Evolutionary conservation across 1,140 invertebrate species (phyloP).

Genomic region (Diorhabda sublineata): DNA sequence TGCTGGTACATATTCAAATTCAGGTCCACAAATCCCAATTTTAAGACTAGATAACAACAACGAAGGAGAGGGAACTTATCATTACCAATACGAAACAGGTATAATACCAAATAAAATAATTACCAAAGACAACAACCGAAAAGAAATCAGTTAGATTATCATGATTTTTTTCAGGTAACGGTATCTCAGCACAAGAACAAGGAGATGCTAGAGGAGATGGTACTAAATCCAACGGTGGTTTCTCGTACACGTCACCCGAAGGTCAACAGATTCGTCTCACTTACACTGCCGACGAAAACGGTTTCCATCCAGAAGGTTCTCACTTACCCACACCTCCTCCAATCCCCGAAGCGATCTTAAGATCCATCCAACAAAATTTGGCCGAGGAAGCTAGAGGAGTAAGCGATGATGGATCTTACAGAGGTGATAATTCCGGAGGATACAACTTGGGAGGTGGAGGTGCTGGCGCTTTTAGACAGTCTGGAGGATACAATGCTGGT

Average conservation of each 20-base stretch:
- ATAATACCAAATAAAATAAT: conserved; percentile 6
- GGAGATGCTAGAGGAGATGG: conserved; percentile 40
- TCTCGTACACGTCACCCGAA: conserved; percentile 55
- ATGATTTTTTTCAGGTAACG: background rate
- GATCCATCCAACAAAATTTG: conserved; percentile 48
- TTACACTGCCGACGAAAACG: conserved; percentile 57
- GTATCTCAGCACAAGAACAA: conserved; percentile 33
- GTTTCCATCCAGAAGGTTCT: conserved; percentile 50
- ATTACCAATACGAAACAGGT: conserved; percentile 39
- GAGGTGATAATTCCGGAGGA: conserved; percentile 36
- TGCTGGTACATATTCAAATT: conserved; percentile 19
- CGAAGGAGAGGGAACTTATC: conserved; percentile 30
- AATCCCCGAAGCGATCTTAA: conserved; percentile 49
- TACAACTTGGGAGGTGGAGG: background rate
- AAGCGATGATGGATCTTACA: conserved; percentile 30
- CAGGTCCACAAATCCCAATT: conserved; percentile 49
- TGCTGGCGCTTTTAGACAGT: background rate
- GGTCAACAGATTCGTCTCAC: conserved; percentile 51
- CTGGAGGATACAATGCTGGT: background rate
- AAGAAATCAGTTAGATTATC: too few species aligned
- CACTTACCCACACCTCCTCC: conserved; percentile 52
- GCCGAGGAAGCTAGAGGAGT: conserved; percentile 34
- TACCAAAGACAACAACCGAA: too few species aligned
- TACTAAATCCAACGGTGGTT: conserved; percentile 44
- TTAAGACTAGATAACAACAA: conserved; percentile 50